phyloP scores from a whole-genome alignment of 2,888 invertebrate genomes.

The Gibbula magus region DNA sequence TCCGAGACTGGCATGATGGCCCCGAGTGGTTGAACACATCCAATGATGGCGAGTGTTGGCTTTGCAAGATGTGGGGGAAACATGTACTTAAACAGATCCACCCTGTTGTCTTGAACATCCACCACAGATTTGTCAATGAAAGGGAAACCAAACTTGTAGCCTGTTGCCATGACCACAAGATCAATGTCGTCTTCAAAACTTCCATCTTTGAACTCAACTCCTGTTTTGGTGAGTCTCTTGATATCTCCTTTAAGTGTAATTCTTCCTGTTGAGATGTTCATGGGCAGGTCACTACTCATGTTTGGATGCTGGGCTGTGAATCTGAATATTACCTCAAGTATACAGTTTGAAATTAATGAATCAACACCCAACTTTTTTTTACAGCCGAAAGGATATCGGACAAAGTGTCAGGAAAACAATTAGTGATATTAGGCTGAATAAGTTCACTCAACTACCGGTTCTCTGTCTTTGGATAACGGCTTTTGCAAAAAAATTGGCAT shows the following conservation, averaged over 20 bases:
- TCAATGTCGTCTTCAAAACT: conserved; percentile 64
- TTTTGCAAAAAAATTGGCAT: too few relatives aligned
- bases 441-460: too few relatives aligned
- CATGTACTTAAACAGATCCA: conserved; percentile 74
- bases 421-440: too few relatives aligned
- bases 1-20: conserved; percentile 77
- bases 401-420: too few relatives aligned
- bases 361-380: too few relatives aligned
- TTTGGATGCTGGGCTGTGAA: conserved; percentile 64
- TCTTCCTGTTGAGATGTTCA: conserved; percentile 71
- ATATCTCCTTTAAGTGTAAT: conserved; percentile 68
- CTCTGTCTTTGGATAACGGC: too few relatives aligned
- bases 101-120: conserved; percentile 61
- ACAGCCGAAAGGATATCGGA: too few relatives aligned
- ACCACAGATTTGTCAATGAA: conserved; percentile 67
- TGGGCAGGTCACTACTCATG: conserved; percentile 75
- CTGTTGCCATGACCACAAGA: conserved; percentile 71
- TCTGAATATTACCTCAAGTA: too few relatives aligned
- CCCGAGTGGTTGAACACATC: conserved; percentile 75
- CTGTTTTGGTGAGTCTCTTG: conserved; percentile 54
- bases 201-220: conserved; percentile 63
- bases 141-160: conserved; percentile 74
- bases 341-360: too few relatives aligned
- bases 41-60: conserved; percentile 75
- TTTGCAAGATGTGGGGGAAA: conserved; percentile 72